Percentiles rank a stretch among this genome's conserved stretches.
These are phyloP conservation scores for Whitmania pigra DNA, from an alignment of 1,140 invertebrate species.

Conservation along the genomic window DNA sequence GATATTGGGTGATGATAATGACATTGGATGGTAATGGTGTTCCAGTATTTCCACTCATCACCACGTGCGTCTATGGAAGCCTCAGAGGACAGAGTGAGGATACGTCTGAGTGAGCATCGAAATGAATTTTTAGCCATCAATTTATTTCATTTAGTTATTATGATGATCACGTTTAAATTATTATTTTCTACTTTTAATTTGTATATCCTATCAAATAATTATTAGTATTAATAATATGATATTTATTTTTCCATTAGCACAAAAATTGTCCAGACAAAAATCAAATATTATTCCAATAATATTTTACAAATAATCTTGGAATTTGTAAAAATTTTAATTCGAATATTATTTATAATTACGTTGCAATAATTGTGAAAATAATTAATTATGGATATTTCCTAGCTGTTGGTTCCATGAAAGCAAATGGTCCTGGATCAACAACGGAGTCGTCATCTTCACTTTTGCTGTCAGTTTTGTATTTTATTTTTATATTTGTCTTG, in stretches of 20 bases:
- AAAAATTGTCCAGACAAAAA: too few relatives aligned
- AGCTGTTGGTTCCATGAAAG: constrained; percentile 34
- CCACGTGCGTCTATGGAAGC: constrained; percentile 24
- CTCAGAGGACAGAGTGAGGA: constrained; percentile 12
- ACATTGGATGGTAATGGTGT: constrained; percentile 7
- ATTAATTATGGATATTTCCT: constrained; percentile 23
- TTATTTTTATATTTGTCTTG: too few relatives aligned
- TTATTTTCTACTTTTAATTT: too few relatives aligned
- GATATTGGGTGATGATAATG: constrained; percentile 4
- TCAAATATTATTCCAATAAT: too few relatives aligned
- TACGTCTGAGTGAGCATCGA: neutral
- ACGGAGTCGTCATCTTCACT: constrained; percentile 31
- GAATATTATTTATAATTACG: too few relatives aligned
- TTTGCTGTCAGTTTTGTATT: constrained; percentile 29
- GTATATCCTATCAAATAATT: too few relatives aligned
- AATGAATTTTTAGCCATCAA: neutral
- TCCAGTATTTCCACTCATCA: constrained; percentile 26
- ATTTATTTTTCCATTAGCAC: too few relatives aligned
- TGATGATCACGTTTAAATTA: too few relatives aligned
- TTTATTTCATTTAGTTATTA: neutral
- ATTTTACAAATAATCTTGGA: too few relatives aligned
- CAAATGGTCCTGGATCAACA: constrained; percentile 31
- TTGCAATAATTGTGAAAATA: too few relatives aligned
- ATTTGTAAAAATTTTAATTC: too few relatives aligned
- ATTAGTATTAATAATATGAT: too few relatives aligned